Evolutionary conservation across 1,140 invertebrate species (phyloP).

Genomic region (Parapsyche elsis): DNA sequence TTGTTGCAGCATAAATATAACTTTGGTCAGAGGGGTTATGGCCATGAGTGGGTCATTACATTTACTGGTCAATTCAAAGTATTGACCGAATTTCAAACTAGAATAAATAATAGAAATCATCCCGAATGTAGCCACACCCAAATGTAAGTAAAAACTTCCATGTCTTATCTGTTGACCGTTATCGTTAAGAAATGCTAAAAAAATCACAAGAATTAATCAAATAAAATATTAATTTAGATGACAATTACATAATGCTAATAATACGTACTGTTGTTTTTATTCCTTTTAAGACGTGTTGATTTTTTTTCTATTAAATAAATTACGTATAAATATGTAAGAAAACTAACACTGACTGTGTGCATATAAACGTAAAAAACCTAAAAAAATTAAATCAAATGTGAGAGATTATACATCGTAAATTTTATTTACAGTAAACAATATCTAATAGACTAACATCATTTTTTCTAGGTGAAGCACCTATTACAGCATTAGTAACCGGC

Average conservation of each 20-base stretch:
- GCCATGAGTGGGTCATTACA: conserved; percentile 70
- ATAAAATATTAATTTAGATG: neutral
- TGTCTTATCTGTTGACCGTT: conserved; percentile 57
- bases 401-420: too few relatives aligned
- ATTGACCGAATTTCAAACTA: conserved; percentile 74
- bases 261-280: neutral
- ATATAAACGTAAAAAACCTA: conserved; percentile 1
- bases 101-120: conserved; percentile 78
- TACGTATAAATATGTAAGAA: neutral
- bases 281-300: neutral
- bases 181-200: conserved; percentile 1
- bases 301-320: conserved; percentile 10
- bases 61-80: conserved; percentile 70
- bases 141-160: conserved; percentile 73
- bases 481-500: conserved; percentile 64
- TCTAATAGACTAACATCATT: conserved; percentile 19
- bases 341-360: neutral
- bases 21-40: conserved; percentile 69
- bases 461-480: conserved; percentile 24
- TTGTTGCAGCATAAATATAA: conserved; percentile 73
- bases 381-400: neutral
- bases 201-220: neutral
- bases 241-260: neutral
- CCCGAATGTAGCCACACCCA: conserved; percentile 74
- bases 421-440: conserved; percentile 13